A percentile compares a stretch with the other conserved stretches of the same genome.
phyloP scores from a whole-genome alignment of 2,888 invertebrate species.

The Xanthorhoe designata region DNA sequence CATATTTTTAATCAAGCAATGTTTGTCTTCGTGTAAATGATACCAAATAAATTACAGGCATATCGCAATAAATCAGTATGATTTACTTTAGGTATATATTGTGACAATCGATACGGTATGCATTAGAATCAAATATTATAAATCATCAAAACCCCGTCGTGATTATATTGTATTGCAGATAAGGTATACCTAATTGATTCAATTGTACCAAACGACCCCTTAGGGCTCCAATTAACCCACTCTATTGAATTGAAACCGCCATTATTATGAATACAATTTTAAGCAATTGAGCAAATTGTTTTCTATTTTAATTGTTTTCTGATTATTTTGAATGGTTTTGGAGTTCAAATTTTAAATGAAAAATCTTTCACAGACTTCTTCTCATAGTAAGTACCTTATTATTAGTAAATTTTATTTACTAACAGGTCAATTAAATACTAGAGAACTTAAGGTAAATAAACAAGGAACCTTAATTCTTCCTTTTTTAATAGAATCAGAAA shows the following conservation, averaged over 20 bases:
- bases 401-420: no score
- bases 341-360: background rate
- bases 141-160: constrained; percentile 25
- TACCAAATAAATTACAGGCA: no score
- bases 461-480: no score
- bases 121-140: constrained; percentile 8
- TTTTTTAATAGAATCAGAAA: no score
- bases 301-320: background rate
- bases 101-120: background rate
- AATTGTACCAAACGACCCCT: constrained; percentile 35
- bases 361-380: background rate
- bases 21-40: no score
- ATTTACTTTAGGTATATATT: background rate
- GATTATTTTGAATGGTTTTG: background rate
- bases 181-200: constrained; percentile 32
- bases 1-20: no score
- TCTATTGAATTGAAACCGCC: constrained; percentile 3
- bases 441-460: no score
- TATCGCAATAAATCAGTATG: background rate
- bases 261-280: constrained; percentile 2
- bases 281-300: background rate
- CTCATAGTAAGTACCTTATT: no score
- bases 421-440: no score
- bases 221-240: constrained; percentile 27
- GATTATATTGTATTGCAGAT: constrained; percentile 28